Conservation (phyloP, 2,888 invertebrate genomes). For the Lasioglossum pauxillum region DNA sequence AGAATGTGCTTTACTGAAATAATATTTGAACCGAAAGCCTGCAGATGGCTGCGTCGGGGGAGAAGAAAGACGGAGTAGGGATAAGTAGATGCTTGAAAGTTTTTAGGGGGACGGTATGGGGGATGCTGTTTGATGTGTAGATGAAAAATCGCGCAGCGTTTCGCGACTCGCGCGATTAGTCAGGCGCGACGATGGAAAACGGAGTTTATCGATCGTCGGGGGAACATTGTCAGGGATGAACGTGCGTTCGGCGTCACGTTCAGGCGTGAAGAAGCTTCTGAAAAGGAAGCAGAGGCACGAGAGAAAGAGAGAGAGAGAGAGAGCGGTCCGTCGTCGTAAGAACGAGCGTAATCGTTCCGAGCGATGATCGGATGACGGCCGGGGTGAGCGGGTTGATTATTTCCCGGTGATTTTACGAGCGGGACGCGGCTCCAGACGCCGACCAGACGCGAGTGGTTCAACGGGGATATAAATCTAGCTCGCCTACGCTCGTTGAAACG, state of each 20-base stretch:
- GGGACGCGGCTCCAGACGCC: constrained; percentile 70
- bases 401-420: constrained; percentile 70
- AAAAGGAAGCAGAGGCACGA: constrained; percentile 15
- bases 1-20: background rate
- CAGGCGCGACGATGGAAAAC: background rate
- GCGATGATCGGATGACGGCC: constrained; percentile 37
- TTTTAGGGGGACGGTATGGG: background rate
- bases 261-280: constrained; percentile 5
- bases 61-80: too few species aligned
- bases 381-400: constrained; percentile 52
- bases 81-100: too few species aligned
- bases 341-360: constrained; percentile 58
- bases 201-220: background rate
- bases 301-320: too few species aligned
- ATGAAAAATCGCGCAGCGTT: background rate
- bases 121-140: background rate
- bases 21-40: background rate
- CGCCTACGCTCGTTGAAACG: constrained; percentile 60
- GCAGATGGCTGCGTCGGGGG: background rate
- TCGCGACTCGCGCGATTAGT: background rate
- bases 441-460: constrained; percentile 66
- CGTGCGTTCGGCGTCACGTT: background rate
- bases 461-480: constrained; percentile 67
- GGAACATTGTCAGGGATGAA: background rate
- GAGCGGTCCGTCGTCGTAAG: constrained; percentile 17